phyloP scores from a whole-genome alignment of 2,797 vertebrate genomes.

The Pitangus sulphuratus region DNA sequence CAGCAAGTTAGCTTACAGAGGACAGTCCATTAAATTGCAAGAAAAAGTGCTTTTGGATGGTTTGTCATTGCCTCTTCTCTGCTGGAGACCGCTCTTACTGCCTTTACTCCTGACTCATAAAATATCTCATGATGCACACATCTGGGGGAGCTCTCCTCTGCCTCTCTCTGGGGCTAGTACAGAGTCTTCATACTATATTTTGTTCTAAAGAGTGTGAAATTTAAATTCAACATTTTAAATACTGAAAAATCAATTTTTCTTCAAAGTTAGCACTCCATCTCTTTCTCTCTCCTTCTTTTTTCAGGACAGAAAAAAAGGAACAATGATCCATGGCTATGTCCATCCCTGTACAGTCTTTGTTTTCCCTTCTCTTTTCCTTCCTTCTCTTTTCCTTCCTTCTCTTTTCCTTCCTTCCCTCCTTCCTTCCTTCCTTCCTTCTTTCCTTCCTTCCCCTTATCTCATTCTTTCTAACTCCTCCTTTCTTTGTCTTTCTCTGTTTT shows the following conservation, averaged over 20 bases:
- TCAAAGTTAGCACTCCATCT: background rate
- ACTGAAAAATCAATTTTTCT: background rate
- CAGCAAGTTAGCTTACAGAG: background rate
- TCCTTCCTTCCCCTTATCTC: no score
- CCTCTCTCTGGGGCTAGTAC: background rate
- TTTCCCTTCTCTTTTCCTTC: background rate
- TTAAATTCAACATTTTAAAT: background rate
- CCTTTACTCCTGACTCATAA: background rate
- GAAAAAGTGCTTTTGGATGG: background rate
- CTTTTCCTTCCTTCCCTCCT: no score
- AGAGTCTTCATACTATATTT: background rate
- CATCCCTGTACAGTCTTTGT: rapidly evolving
- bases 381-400: background rate
- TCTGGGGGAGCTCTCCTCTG: background rate
- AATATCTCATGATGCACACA: background rate
- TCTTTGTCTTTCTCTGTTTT: background rate
- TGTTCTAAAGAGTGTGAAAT: background rate
- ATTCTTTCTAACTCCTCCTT: no score
- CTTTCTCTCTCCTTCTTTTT: background rate
- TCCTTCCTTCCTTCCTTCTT: no score
- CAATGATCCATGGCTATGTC: background rate
- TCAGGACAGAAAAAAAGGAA: background rate
- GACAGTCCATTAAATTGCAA: background rate
- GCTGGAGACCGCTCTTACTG: background rate
- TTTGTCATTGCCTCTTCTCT: background rate